These are phyloP conservation scores for Anodontia alba DNA, from an alignment of 2,888 invertebrate genomes.

Conservation along the genomic window DNA sequence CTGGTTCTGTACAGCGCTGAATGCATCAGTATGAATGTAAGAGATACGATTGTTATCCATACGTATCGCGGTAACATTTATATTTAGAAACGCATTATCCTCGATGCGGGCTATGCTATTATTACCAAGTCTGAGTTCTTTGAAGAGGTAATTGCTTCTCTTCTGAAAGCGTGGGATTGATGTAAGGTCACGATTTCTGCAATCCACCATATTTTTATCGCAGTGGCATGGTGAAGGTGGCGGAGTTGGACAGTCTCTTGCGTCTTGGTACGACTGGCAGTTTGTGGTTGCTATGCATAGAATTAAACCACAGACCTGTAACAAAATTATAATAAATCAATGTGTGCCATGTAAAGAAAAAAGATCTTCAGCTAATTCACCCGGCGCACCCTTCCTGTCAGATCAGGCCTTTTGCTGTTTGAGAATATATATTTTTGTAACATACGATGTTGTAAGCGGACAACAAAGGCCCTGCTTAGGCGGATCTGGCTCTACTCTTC, in stretches of 20 bases:
- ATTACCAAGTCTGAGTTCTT: conserved; percentile 24
- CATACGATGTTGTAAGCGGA: too few relatives aligned
- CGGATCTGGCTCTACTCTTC: too few relatives aligned
- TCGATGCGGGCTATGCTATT: conserved; percentile 32
- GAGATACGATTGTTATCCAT: conserved; percentile 49
- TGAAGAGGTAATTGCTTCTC: conserved; percentile 35
- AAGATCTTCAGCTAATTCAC: too few relatives aligned
- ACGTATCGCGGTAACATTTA: conserved; percentile 49
- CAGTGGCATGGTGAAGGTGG: conserved; percentile 31
- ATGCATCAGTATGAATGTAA: conserved; percentile 43
- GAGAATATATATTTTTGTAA: too few relatives aligned
- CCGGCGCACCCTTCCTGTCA: too few relatives aligned
- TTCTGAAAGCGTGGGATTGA: conserved; percentile 14
- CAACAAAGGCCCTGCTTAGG: too few relatives aligned
- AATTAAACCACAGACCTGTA: background rate
- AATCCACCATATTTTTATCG: conserved; percentile 18
- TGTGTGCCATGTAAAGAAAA: too few relatives aligned
- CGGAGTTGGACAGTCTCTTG: background rate
- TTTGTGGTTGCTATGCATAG: background rate
- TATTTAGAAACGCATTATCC: conserved; percentile 37
- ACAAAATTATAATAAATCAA: background rate
- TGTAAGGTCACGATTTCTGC: background rate
- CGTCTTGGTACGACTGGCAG: background rate
- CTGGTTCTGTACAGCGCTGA: conserved; percentile 35
- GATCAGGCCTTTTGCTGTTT: too few relatives aligned